These are phyloP conservation scores for Drosophila gunungcola DNA, from an alignment of 1,140 invertebrate species.

Conservation along the genomic window DNA sequence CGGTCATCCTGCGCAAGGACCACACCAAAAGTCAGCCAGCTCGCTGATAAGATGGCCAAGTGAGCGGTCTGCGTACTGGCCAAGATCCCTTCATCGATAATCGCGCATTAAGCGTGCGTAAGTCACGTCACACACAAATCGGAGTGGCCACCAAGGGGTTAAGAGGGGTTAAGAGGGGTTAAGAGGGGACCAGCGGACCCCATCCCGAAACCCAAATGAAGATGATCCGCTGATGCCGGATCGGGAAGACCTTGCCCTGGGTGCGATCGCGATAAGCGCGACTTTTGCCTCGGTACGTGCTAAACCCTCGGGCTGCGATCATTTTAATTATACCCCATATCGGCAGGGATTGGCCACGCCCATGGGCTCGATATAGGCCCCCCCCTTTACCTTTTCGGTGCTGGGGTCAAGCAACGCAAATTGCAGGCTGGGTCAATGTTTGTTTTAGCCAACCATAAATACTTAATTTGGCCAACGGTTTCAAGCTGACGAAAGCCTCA, in stretches of 20 bases:
- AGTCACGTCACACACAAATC: constrained; percentile 61
- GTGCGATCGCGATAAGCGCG: constrained; percentile 80
- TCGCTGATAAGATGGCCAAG: constrained; percentile 66
- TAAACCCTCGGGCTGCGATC: constrained; percentile 69
- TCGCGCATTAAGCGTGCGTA: constrained; percentile 76
- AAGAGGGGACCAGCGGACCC: background rate
- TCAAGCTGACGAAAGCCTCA: constrained; percentile 41
- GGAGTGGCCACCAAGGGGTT: constrained; percentile 2
- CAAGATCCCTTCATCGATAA: constrained; percentile 74
- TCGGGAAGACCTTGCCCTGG: constrained; percentile 70
- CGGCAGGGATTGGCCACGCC: constrained; percentile 21
- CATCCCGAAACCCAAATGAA: constrained; percentile 1
- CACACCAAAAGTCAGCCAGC: constrained; percentile 51
- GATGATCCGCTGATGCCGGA: constrained; percentile 38
- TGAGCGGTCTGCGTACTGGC: constrained; percentile 47
- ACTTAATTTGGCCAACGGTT: constrained; percentile 77
- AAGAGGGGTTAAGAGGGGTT: constrained; percentile 4
- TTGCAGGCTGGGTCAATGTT: constrained; percentile 75
- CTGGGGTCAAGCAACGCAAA: constrained; percentile 75
- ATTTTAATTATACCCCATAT: constrained; percentile 72
- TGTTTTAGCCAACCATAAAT: constrained; percentile 68
- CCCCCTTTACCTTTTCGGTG: background rate
- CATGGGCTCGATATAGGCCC: constrained; percentile 3
- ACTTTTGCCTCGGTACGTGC: constrained; percentile 80
- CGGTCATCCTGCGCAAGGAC: constrained; percentile 58